Conservation (phyloP, 2,113 vertebrate genomes). For the Misgurnus anguillicaudatus region DNA sequence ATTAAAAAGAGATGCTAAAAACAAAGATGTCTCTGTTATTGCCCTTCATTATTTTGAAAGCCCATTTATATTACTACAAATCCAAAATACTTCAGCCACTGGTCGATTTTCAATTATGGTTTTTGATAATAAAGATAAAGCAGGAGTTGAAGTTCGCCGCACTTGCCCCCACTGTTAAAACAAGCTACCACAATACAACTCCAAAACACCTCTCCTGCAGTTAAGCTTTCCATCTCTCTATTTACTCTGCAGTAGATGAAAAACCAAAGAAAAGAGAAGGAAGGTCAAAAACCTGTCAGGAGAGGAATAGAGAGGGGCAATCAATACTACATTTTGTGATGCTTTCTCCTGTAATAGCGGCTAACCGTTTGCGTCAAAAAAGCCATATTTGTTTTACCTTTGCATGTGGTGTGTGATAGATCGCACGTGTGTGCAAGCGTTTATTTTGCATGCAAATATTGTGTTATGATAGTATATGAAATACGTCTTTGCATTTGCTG, state of each 20-base stretch:
- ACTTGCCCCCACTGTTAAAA: conserved; percentile 56
- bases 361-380: conserved; percentile 14
- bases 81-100: conserved; percentile 55
- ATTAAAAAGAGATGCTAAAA: neutral
- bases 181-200: conserved; percentile 43
- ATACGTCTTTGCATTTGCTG: neutral
- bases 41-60: conserved; percentile 5
- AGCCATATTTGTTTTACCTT: neutral
- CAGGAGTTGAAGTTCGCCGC: conserved; percentile 66
- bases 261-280: conserved; percentile 54
- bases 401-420: neutral
- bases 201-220: conserved; percentile 42
- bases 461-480: neutral
- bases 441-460: neutral
- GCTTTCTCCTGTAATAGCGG: conserved; percentile 38
- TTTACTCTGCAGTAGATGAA: conserved; percentile 52
- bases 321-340: conserved; percentile 56
- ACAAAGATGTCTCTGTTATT: conserved; percentile 9
- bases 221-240: conserved; percentile 56
- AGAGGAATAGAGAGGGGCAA: conserved; percentile 57
- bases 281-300: conserved; percentile 67
- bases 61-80: conserved; percentile 2
- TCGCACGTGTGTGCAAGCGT: neutral
- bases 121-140: conserved; percentile 76
- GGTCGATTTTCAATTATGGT: conserved; percentile 75